A percentile compares a stretch with the other conserved stretches of the same genome.
phyloP scores from a whole-genome alignment of 2,113 vertebrate genomes.

The Lophius piscatorius region DNA sequence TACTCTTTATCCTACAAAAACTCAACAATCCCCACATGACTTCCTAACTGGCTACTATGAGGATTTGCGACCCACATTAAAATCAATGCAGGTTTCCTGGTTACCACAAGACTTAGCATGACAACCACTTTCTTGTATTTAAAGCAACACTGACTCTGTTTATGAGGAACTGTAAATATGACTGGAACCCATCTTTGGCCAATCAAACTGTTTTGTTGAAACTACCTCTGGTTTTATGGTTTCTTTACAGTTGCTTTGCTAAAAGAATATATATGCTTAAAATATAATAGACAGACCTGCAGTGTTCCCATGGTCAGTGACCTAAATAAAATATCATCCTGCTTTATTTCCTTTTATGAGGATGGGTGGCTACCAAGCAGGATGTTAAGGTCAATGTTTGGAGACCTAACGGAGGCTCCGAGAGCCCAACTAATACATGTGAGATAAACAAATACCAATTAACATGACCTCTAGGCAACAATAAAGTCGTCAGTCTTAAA shows the following conservation, averaged over 20 bases:
- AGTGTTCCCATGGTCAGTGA: slow-evolving; percentile 52
- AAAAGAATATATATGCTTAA: slow-evolving; percentile 25
- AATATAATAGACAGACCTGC: slow-evolving; percentile 24
- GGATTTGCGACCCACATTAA: slow-evolving; percentile 36
- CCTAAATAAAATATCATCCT: slow-evolving; percentile 38
- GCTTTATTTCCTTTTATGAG: slow-evolving; percentile 41
- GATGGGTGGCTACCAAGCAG: slow-evolving; percentile 16
- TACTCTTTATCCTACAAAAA: too few relatives aligned
- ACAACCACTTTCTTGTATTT: slow-evolving; percentile 25
- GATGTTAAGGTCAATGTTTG: slow-evolving; percentile 33
- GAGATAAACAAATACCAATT: slow-evolving; percentile 47
- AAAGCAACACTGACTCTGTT: slow-evolving; percentile 43
- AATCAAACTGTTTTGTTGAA: slow-evolving; percentile 34
- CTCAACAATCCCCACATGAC: slow-evolving; percentile 5
- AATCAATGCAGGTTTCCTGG: slow-evolving; percentile 25
- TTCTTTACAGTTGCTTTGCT: slow-evolving; percentile 39
- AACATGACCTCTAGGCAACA: slow-evolving; percentile 61
- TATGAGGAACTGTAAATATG: slow-evolving; percentile 26
- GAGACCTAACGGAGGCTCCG: slow-evolving; percentile 4
- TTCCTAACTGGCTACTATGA: slow-evolving; percentile 16
- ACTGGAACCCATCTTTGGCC: slow-evolving; percentile 34
- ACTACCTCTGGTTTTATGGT: slow-evolving; percentile 50
- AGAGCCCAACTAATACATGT: slow-evolving; percentile 26
- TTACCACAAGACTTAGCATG: not conserved
- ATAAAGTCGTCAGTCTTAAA: slow-evolving; percentile 51